These are phyloP conservation scores for Orius laevigatus DNA, from an alignment of 1,140 invertebrate species.

Conservation along the genomic window DNA sequence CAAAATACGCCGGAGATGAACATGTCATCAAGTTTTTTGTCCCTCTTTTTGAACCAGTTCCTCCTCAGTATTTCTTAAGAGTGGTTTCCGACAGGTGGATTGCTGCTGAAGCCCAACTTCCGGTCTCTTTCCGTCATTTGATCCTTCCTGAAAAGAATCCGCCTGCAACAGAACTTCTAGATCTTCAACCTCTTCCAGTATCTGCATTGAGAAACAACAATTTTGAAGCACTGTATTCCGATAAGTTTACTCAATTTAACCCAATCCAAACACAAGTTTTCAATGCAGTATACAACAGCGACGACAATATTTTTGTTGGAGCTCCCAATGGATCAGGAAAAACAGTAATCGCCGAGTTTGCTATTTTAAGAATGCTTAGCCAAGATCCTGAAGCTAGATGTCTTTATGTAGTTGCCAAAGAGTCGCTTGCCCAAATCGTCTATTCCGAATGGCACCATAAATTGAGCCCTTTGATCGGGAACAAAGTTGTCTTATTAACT, in stretches of 20 bases:
- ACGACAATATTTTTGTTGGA: slow-evolving; percentile 97
- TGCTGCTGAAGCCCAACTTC: slow-evolving; percentile 86
- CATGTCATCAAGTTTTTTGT: slow-evolving; percentile 97
- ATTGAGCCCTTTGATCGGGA: slow-evolving; percentile 62
- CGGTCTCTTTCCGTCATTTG: slow-evolving; percentile 93
- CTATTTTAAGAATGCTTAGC: slow-evolving; percentile 75
- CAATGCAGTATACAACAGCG: slow-evolving; percentile 95
- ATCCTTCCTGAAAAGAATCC: slow-evolving; percentile 97
- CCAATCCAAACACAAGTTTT: slow-evolving; percentile 99
- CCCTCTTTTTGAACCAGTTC: slow-evolving; percentile 93
- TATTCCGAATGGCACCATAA: slow-evolving; percentile 84
- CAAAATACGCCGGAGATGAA: slow-evolving; percentile 87
- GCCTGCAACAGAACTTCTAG: slow-evolving; percentile 93
- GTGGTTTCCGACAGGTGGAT: slow-evolving; percentile 54
- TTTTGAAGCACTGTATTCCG: slow-evolving; percentile 72
- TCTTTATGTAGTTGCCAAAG: slow-evolving; percentile 87
- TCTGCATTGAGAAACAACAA: slow-evolving; percentile 66
- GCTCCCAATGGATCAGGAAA: slow-evolving; percentile 96
- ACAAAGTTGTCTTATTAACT: slow-evolving; percentile 85
- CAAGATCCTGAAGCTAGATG: slow-evolving; percentile 56
- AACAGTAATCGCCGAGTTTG: slow-evolving; percentile 93
- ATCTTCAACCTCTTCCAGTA: slow-evolving; percentile 85
- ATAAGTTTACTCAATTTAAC: slow-evolving; percentile 89
- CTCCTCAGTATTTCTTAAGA: slow-evolving; percentile 90
- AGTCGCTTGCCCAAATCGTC: slow-evolving; percentile 79